These are phyloP conservation scores for Heliornis fulica DNA, from an alignment of 2,113 vertebrate species.

Conservation along the genomic window DNA sequence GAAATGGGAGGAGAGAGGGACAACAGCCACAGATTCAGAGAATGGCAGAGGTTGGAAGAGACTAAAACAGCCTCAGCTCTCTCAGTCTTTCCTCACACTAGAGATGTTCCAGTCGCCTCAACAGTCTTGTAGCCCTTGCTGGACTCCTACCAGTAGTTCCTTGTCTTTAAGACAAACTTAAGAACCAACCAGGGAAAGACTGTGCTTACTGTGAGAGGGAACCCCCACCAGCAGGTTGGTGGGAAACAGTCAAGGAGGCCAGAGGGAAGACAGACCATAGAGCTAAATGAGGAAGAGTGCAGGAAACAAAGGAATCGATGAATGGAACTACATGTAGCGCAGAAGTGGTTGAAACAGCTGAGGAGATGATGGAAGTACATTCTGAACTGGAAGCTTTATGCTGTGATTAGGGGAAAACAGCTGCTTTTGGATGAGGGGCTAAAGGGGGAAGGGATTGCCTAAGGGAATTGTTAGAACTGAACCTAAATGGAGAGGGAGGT, in stretches of 20 bases:
- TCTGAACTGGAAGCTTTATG: neutral
- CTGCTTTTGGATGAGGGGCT: neutral
- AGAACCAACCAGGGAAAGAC: neutral
- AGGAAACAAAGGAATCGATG: neutral
- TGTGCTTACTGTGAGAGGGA: neutral
- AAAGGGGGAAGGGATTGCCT: neutral
- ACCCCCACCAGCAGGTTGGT: neutral
- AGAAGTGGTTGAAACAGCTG: neutral
- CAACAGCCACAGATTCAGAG: too few relatives aligned
- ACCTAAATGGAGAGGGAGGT: neutral
- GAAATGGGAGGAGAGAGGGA: neutral
- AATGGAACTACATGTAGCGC: rapidly evolving
- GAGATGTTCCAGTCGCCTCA: too few relatives aligned
- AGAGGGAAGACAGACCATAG: neutral
- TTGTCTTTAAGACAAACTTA: neutral
- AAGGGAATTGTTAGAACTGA: neutral
- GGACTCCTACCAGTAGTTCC: too few relatives aligned
- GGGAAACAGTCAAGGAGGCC: neutral
- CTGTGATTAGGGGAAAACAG: neutral
- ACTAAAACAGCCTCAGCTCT: too few relatives aligned
- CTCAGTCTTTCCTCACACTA: too few relatives aligned
- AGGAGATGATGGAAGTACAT: neutral
- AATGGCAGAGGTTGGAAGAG: too few relatives aligned
- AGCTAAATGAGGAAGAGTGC: neutral
- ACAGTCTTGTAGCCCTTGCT: too few relatives aligned